A percentile compares a stretch with the other conserved stretches of the same genome.
phyloP scores from a whole-genome alignment of 2,797 vertebrate genomes.

The Lacerta bilineata region DNA sequence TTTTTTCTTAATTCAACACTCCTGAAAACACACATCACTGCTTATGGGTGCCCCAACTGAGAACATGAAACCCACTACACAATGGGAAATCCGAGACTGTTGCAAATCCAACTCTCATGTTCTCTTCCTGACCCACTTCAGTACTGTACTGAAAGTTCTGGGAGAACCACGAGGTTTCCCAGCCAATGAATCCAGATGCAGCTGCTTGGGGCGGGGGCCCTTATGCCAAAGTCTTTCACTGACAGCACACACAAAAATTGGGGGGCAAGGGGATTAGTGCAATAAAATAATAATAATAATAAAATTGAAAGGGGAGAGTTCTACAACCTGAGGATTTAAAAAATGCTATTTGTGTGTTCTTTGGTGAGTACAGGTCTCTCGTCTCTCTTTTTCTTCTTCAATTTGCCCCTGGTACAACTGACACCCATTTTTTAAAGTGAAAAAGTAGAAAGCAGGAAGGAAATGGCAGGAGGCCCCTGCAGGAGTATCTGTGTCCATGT shows the following conservation, averaged over 20 bases:
- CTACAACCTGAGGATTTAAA: no score
- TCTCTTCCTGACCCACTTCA: not conserved
- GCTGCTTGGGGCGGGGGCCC: not conserved
- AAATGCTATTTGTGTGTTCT: not conserved
- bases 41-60: not conserved
- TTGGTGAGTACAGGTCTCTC: not conserved
- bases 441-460: conserved; percentile 67
- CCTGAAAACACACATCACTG: not conserved
- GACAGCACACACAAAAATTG: not conserved
- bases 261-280: not conserved
- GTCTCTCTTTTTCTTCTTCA: not conserved
- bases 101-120: not conserved
- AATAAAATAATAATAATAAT: not conserved
- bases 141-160: not conserved
- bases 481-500: conserved; percentile 58
- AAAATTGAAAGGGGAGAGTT: no score
- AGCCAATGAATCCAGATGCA: not conserved
- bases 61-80: not conserved
- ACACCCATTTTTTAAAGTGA: conserved; percentile 34
- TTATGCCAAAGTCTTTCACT: no score
- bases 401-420: not conserved
- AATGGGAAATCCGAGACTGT: not conserved
- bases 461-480: conserved; percentile 50
- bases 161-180: not conserved
- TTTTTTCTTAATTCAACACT: not conserved